Base-by-base conservation (phyloP, 2,113 vertebrate genomes). In the Chlamydotis undulata region DNA sequence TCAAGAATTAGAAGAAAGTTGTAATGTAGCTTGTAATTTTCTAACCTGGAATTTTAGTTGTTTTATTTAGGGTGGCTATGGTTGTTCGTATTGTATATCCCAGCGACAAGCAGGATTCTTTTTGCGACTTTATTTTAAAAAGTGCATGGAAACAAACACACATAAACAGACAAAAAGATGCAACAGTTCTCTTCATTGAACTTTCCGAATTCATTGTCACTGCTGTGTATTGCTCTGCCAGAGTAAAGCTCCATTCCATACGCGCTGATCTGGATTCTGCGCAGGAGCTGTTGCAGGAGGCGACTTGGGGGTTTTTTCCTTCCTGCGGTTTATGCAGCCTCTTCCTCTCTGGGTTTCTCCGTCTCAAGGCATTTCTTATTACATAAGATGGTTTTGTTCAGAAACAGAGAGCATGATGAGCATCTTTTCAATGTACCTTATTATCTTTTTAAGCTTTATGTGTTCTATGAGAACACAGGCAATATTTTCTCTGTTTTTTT, bases 111-210 rank as follows among this genome's bases (percentile, higher is more conserved):
- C 45, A 67, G 50, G 50, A 35, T 4, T 11, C 55, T 22, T 76
- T 50, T 33, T 24, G 10, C 18, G 7, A 56, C 28, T 61, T 52
- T 1, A 29, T 71, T 43, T 16, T 26, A 47, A 69, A 61, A 65
- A 39, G 1, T 12, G 3, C 7, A 4, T 2, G 1, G 31, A 39
- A 84, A 47, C 8, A 57, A 59, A 23, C 4, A 7, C 10, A 5
- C 3, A 5, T 12, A 39, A 74, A 26, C 28, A 53, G 8, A 13
- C 4, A 33, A 33, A 61, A 61, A 63, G 9, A 13, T 82, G 41
- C 5, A 29, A 25, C 4, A 2, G 39, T 80, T 76, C 17, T 17
- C 17, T 89, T 50, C 9, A 0, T 49, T 52, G 61, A n/a, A 45
- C 19, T n/a, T 92, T 35, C 12, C 24, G 45, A 31, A 22, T 35